Conservation (phyloP, 2,113 vertebrate species). For the Alexandromys fortis region DNA sequence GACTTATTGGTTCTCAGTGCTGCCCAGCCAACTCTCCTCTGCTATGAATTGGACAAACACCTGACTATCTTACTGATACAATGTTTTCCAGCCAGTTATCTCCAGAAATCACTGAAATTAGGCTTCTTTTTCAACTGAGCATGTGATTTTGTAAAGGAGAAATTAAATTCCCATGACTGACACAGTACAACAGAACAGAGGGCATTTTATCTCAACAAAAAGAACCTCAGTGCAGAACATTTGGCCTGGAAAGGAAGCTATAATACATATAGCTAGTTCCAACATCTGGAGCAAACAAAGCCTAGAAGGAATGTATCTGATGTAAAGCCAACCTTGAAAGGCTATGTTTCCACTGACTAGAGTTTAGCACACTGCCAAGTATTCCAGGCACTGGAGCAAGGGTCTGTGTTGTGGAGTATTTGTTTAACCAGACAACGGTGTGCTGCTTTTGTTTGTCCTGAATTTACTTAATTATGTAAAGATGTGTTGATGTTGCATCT, state of each 20-base stretch:
- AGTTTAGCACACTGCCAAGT: neutral
- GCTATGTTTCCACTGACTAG: neutral
- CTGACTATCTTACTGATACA: constrained; percentile 22
- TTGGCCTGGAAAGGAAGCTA: neutral
- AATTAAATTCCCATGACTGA: constrained; percentile 40
- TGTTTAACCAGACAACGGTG: neutral
- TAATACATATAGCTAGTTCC: neutral
- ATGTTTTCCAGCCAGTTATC: constrained; percentile 1
- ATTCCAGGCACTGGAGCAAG: neutral
- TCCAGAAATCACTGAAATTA: constrained; percentile 32
- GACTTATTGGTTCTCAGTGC: neutral
- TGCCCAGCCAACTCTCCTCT: neutral
- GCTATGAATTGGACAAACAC: neutral
- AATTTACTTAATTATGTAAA: neutral
- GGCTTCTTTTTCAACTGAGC: constrained; percentile 1
- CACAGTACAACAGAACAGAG: neutral
- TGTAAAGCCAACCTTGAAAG: neutral
- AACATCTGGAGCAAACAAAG: constrained; percentile 45
- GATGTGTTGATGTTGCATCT: neutral
- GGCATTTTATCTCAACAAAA: neutral
- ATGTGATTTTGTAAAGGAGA: neutral
- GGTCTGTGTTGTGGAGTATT: neutral
- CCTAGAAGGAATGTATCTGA: neutral
- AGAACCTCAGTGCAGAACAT: neutral
- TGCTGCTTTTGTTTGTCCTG: neutral